phyloP scores from a whole-genome alignment of 2,113 vertebrate species.

The Geococcyx californianus region DNA sequence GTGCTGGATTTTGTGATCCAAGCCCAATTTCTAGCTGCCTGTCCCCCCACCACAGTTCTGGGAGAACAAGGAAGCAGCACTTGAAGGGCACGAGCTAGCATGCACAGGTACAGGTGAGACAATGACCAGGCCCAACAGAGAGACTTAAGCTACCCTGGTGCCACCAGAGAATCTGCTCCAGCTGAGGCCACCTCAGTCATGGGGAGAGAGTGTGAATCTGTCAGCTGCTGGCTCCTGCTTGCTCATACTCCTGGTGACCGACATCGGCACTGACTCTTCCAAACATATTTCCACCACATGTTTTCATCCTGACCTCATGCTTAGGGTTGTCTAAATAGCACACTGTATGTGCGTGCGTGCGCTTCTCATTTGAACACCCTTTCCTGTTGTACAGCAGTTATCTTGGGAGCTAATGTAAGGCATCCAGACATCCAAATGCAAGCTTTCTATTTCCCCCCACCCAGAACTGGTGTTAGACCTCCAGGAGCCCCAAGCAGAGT shows the following conservation, averaged over 20 bases:
- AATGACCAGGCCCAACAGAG: neutral
- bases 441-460: neutral
- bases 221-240: slow-evolving; percentile 51
- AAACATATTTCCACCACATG: slow-evolving; percentile 75
- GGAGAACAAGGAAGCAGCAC: rapidly evolving
- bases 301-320: slow-evolving; percentile 65
- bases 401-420: slow-evolving; percentile 34
- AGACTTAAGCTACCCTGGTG: neutral
- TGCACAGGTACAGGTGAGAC: neutral
- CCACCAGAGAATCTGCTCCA: neutral
- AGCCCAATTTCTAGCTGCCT: neutral
- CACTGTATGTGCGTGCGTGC: slow-evolving; percentile 48
- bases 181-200: neutral
- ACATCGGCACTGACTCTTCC: slow-evolving; percentile 49
- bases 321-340: slow-evolving; percentile 62
- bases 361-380: slow-evolving; percentile 42
- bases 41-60: neutral
- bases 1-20: slow-evolving; percentile 47
- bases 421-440: slow-evolving; percentile 8
- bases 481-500: neutral
- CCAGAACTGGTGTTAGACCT: neutral
- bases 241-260: slow-evolving; percentile 43
- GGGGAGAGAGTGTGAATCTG: slow-evolving; percentile 20
- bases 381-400: slow-evolving; percentile 59
- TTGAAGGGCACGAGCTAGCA: neutral